Evolutionary conservation across 2,888 invertebrate species (phyloP), one percentile per base, ranked within the genome.

Genomic region (Macaria liturata): DNA sequence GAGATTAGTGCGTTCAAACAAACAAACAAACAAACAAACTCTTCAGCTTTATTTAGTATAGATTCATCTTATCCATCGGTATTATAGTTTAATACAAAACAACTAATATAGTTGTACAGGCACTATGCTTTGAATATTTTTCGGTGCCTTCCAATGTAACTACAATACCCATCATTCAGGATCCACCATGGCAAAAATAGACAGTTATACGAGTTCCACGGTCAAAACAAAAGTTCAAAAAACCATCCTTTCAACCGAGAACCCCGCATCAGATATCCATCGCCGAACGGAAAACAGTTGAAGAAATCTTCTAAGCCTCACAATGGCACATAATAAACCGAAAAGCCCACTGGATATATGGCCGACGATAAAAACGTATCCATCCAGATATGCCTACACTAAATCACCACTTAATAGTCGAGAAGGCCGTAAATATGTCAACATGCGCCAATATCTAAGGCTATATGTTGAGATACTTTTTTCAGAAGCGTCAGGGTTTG

Each of bases 321-420:
- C 82, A 85, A 83, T 79, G 80, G 76, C 78, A 79, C 79, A 85
- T 88, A 88, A 89, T 88, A 83, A 83, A 87, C 80, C 82, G 71
- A 70, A 76, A 79, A 84, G 79, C 81, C 81, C 70, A 75, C 72
- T 84, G 86, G 87, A 89, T 90, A 88, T 89, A 89, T 89, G 76
- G 86, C 74, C 72, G 69, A 71, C 90, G 90, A 91, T 91, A 91
- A 91, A 91, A 90, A 90, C 86, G 90, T 84, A 91, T 91, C 90
- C 90, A 91, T 91, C 91, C 84, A 81, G 90, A 89, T 91, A 89
- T 88, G 89, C 84, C 79, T 76, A 73, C 84, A 86, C 78, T 91
- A 90, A 91, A 91, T 91, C 91, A 90, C 89, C 84, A 87, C 86
- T 88, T 89, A 88, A 89, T 88, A 88, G 89, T 89, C 88, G 85